Evolutionary conservation across 2,113 vertebrate genomes (phyloP), one percentile per base, ranked within the genome.

Genomic region (Odocoileus virginianus): DNA sequence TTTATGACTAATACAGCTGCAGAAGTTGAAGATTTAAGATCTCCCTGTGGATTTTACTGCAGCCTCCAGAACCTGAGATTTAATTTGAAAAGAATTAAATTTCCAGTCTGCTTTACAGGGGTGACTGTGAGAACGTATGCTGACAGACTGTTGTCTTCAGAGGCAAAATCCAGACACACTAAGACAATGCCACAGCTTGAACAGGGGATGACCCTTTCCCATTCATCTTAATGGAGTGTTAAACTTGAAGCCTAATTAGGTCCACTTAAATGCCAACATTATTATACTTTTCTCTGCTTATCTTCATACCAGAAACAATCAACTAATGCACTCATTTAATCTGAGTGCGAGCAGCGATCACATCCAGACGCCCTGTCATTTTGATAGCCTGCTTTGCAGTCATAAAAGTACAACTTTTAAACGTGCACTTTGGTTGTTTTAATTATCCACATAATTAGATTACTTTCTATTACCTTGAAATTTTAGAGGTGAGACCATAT

Each of bases 181-280:
- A 95, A 98, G 96, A 98, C 98, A 98, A 97, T 85, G 61, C 57
- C 96, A 84, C 97, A 91, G 93, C 76, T 90, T 58, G 54, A 97
- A 78, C 84, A 89, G 58, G 57, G 92, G 95, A 93, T 97, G 98
- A 96, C 84, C 96, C 74, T 94, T 97, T 88, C 97, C 96, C 91
- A 67, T 95, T 98, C 91, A 54, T 98, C 97, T 98, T 97, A 97
- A 84, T 50, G 40, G 86, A 83, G 98, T 94, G 96, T 86, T 98
- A 98, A 98, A 98, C 27, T 67, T 92, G 90, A 98, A 98, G 97
- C 89, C 60, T 97, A 94, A 78, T 91, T 98, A 98, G 98, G 98
- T 98, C 98, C 97, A 82, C 93, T 92, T 95, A 98, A 98, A 83
- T 52, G 86, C 74, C 95, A 97, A 14, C 81, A 16, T 33, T 45